Evolutionary conservation across 2,113 vertebrate genomes (phyloP), one percentile per base, ranked within the genome.

Genomic region (Capricornis sumatraensis): DNA sequence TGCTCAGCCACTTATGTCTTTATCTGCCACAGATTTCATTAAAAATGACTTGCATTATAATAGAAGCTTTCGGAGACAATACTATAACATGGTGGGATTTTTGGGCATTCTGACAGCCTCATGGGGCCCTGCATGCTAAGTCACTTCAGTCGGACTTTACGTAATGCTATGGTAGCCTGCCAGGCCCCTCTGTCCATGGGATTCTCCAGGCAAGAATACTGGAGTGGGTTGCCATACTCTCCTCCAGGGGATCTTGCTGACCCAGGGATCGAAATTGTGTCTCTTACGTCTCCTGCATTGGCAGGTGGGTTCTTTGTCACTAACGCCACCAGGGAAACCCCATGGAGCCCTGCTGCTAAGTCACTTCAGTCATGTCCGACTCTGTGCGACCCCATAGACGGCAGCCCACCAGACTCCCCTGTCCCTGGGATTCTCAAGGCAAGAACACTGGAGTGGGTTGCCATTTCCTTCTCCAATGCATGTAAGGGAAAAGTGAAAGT

Each of bases 141-240:
- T 27, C 17, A 19, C 40, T 43, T 76, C 71, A 27, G 23, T 14
- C 0, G 21, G 67, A 74, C 67, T 74, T 40, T 19, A 40, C 25
- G 40, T 25, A 2, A 76, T 0, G 11, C 71, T 15, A 15, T 43
- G 71, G 23, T 43, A 43, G 40, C 40, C 21, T 0, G 1, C 71
- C 71, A 76, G 71, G 12, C 71, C 40, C 71, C 71, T 27, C 71
- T 43, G 40, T 76, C 40, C 40, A 71, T 3, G 40, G 40, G 71
- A 76, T 27, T 76, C 40, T 76, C 71, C 40, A 27, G 71, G 71
- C 71, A 27, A 76, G 71, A 76, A 76, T 43, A 76, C 40, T 43
- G 40, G 71, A 76, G 23, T 27, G 36, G 71, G 71, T 76, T 25
- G 71, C 71, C 40, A 14, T 76, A 12, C 40, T 23, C 23, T 27